Evolutionary conservation across 2,113 vertebrate species (phyloP).

Genomic region (Irena cyanogastra): DNA sequence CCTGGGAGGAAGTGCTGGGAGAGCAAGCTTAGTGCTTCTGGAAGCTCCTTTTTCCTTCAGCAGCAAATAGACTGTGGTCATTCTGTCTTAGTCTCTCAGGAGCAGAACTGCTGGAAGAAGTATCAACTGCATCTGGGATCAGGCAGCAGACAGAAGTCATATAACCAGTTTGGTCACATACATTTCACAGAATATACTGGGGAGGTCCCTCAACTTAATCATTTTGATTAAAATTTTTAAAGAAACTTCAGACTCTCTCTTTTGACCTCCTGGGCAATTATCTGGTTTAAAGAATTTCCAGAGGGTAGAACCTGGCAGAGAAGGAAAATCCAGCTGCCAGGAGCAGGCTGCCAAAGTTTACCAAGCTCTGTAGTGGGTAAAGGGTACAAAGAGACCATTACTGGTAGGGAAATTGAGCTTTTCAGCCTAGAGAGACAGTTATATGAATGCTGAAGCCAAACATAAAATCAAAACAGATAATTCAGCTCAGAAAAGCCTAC

Average conservation of each 20-base stretch:
- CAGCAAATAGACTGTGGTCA: background rate
- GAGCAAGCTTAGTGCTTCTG: background rate
- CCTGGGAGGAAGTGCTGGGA: background rate
- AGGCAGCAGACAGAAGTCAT: background rate
- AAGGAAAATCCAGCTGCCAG: background rate
- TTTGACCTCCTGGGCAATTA: background rate
- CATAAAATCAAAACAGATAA: background rate
- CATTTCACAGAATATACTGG: background rate
- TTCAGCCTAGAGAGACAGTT: background rate
- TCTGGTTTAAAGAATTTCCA: background rate
- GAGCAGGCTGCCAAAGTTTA: background rate
- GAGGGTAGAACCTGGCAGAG: background rate
- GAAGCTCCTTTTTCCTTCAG: background rate
- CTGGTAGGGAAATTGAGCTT: constrained; percentile 24
- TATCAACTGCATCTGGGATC: background rate
- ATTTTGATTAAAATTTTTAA: background rate
- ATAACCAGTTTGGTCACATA: background rate
- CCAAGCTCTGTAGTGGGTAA: background rate
- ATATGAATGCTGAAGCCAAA: background rate
- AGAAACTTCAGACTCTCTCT: background rate
- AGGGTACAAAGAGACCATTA: background rate
- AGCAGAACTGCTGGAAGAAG: background rate
- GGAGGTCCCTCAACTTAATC: background rate
- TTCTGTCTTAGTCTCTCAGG: background rate
- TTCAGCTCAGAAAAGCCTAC: constrained; percentile 8